Evolutionary conservation across 2,888 invertebrate species (phyloP), one percentile per base, ranked within the genome.

Genomic region (Tachina lurida): DNA sequence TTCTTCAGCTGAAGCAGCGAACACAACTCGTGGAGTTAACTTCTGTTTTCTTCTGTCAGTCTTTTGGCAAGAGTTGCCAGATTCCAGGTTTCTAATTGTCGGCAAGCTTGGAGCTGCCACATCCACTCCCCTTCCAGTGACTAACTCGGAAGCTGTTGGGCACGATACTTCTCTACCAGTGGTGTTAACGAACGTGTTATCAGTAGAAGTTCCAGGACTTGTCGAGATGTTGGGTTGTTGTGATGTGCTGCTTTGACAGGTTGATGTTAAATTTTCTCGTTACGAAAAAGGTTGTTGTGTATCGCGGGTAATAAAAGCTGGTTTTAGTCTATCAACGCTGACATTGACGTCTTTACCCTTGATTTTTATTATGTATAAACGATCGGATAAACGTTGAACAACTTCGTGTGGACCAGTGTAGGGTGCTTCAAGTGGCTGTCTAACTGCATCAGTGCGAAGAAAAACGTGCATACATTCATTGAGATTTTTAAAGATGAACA

Each of bases 401-500:
- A 87, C 17, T 58, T 87, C 41, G 22, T 75, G 70, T 5, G 86
- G 75, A 15, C 75, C 78, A 7, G 78, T 58, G 54, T 86, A 81
- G 12, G 86, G 86, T 45, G 68, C 63, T 41, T 85, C 17, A 39
- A 83, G 65, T 10, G 63, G 63, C 58, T 68, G 17, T 60, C 79
- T 49, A 7, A 60, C 71, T 58, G 54, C 43, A 58, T 71, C 56
- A 9, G 56, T 45, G 15, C 71, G 56, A 10, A 68, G 52, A 17
- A 68, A 68, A 10, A 54, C 52, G 19, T 68, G 68, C 52, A 10
- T 41, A 39, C 56, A 56, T 56, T 71, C 45, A 56, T 45, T 19
- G 39, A 84, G 43, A 52, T 82, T 58, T 47, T 85, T 85, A 13
- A 70, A 65, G n/a, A 49, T 45, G 52, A 87, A 84, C 47, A 83